Percentiles rank a stretch among this genome's conserved stretches.
Evolutionary conservation across 2,797 vertebrate genomes (phyloP).

Genomic region (Microctenopoma lineatum): DNA sequence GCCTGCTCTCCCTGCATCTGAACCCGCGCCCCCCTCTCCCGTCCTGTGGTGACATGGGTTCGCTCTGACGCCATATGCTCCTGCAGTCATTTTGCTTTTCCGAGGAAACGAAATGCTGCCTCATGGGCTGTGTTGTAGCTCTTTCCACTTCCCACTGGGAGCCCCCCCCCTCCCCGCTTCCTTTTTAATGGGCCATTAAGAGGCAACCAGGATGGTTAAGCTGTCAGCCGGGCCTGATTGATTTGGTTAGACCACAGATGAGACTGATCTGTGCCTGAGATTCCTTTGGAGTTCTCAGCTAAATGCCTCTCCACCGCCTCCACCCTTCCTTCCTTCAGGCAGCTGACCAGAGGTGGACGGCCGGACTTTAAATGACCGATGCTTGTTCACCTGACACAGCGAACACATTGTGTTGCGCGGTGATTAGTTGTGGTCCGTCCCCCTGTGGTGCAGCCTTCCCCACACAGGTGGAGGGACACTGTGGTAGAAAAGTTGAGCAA

Average conservation of each 20-base stretch:
- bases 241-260: slow-evolving; percentile 68
- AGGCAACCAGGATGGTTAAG: slow-evolving; percentile 66
- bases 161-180: neutral
- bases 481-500: slow-evolving; percentile 74
- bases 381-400: neutral
- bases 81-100: slow-evolving; percentile 57
- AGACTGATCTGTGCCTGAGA: slow-evolving; percentile 45
- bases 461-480: slow-evolving; percentile 46
- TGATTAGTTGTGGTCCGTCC: neutral
- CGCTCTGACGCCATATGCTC: slow-evolving; percentile 28
- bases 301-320: slow-evolving; percentile 25
- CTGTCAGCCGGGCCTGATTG: slow-evolving; percentile 73
- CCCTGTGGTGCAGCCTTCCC: slow-evolving; percentile 41
- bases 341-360: slow-evolving; percentile 18
- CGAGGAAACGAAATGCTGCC: slow-evolving; percentile 40
- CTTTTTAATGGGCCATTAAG: slow-evolving; percentile 76
- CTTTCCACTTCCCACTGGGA: slow-evolving; percentile 65
- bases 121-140: slow-evolving; percentile 47
- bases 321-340: neutral
- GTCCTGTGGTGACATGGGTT: slow-evolving; percentile 15
- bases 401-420: slow-evolving; percentile 1
- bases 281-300: slow-evolving; percentile 55
- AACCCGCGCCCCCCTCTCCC: neutral
- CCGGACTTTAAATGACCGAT: neutral
- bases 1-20: neutral